These are phyloP conservation scores for Plectrocnemia conspersa DNA, from an alignment of 1,140 invertebrate species.

Conservation along the genomic window DNA sequence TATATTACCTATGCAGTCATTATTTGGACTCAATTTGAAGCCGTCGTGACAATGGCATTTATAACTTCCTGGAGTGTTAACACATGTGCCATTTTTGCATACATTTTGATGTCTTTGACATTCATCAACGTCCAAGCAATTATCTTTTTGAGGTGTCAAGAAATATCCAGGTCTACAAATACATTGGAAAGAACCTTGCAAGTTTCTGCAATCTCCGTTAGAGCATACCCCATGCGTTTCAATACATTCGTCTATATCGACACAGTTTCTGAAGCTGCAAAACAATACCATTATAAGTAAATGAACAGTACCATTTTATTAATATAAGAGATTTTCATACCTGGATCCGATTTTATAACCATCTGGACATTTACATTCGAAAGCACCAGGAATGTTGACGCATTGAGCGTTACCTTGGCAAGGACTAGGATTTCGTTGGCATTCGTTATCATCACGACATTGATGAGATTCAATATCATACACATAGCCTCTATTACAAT, in stretches of 20 bases:
- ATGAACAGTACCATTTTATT: not conserved
- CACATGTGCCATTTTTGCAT: conserved; percentile 79
- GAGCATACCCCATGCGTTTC: conserved; percentile 61
- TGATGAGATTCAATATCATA: conserved; percentile 73
- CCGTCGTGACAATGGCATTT: conserved; percentile 75
- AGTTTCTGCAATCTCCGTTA: conserved; percentile 72
- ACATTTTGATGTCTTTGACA: conserved; percentile 65
- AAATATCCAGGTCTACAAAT: conserved; percentile 72
- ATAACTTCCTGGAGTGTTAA: conserved; percentile 72
- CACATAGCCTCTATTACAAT: conserved; percentile 68
- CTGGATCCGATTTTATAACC: conserved; percentile 69
- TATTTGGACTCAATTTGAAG: conserved; percentile 77
- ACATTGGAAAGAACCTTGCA: conserved; percentile 73
- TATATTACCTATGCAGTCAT: conserved; percentile 71
- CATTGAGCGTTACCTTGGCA: conserved; percentile 77
- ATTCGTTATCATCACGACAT: conserved; percentile 71
- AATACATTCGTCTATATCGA: conserved; percentile 73
- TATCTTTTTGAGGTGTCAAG: conserved; percentile 55
- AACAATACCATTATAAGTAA: conserved; percentile 3
- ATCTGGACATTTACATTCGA: conserved; percentile 69
- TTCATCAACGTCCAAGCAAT: conserved; percentile 74
- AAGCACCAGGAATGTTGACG: conserved; percentile 67
- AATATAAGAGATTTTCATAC: conserved; percentile 37
- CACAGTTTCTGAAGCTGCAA: conserved; percentile 51
- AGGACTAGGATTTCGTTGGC: conserved; percentile 54